Evolutionary conservation across 2,797 vertebrate genomes (phyloP), one percentile per base, ranked within the genome.

Genomic region (Onychomys arenicola): DNA sequence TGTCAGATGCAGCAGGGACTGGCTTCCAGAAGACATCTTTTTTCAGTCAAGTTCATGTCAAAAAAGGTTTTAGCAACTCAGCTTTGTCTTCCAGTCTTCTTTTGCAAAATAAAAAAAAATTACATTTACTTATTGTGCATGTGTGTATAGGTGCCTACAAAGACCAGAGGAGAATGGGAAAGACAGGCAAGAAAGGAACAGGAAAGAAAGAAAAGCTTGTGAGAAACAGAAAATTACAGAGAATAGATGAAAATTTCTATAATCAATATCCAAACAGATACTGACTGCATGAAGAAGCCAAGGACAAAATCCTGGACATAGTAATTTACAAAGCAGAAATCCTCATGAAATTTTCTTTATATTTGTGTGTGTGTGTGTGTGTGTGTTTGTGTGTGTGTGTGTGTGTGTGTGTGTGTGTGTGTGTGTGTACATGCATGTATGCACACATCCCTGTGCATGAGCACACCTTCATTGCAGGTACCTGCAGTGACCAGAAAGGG

Each of bases 71-170:
- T 7, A 75, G 69, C 7, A 88, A 67, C 49, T 67, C 55, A 49
- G 49, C 84, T 59, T 93, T 19, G 23, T 61, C 46, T 78, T 52
- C 16, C 0, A 14, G 89, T 40, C 69, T 75, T 59, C 27, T 16
- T 75, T 71, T 6, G 6, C 17, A 40, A 52, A 8, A 1, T 2
- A 25, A 2, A 8, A 0, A 0, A 16, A 14, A 23, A 40, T 57
- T 65, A 84, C 17, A 65, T 84, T 46, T 32, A 23, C 3, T 49
- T 67, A 34, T 67, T 34, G 40, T 21, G 10, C 6, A 34, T 67
- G 40, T 65, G 3, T 65, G 14, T 49, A 13, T 85, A 85, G 29
- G 11, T n/a, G 34, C 12, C 6, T 32, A 7, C 9, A 63, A 4
- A 25, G 4, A 1, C 2, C 32, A 14, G 27, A 11, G 9, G 27